A percentile compares a stretch with the other conserved stretches of the same genome.
Conservation (phyloP, 64 coral and sea anemone genomes). For the Stylophora pistillata region DNA sequence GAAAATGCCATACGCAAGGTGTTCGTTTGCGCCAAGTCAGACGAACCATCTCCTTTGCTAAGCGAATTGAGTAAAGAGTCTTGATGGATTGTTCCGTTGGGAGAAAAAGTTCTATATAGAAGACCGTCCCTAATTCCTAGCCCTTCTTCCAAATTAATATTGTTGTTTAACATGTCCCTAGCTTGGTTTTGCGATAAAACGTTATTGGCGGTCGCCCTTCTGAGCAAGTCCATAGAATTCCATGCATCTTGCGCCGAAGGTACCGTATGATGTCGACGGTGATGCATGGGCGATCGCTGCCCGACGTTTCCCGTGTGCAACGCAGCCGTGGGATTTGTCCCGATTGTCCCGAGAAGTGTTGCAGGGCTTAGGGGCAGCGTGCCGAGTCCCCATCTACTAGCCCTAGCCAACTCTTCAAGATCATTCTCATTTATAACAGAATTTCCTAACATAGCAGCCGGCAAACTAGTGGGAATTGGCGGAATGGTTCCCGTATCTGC, state of each 20-base stretch:
- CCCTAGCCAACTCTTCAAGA: constrained; percentile 65
- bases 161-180: constrained; percentile 95
- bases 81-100: constrained; percentile 81
- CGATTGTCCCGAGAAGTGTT: constrained; percentile 61
- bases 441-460: constrained; percentile 26
- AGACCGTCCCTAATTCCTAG: constrained; percentile 49
- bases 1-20: constrained; percentile 79
- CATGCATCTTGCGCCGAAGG: constrained; percentile 78
- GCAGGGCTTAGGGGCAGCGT: constrained; percentile 29
- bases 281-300: constrained; percentile 49
- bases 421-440: constrained; percentile 72
- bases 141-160: constrained; percentile 89
- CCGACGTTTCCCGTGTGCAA: constrained; percentile 34
- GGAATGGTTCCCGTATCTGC: background rate
- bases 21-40: constrained; percentile 68
- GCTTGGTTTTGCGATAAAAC: constrained; percentile 70
- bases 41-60: constrained; percentile 57
- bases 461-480: background rate
- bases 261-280: constrained; percentile 85
- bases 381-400: constrained; percentile 41
- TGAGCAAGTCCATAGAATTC: constrained; percentile 83
- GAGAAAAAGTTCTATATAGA: constrained; percentile 68
- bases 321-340: constrained; percentile 51
- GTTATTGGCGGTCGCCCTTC: constrained; percentile 90
- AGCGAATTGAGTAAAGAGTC: constrained; percentile 69